Evolutionary conservation across 2,797 vertebrate genomes (phyloP).

Genomic region (Myioborus melanocephalus): DNA sequence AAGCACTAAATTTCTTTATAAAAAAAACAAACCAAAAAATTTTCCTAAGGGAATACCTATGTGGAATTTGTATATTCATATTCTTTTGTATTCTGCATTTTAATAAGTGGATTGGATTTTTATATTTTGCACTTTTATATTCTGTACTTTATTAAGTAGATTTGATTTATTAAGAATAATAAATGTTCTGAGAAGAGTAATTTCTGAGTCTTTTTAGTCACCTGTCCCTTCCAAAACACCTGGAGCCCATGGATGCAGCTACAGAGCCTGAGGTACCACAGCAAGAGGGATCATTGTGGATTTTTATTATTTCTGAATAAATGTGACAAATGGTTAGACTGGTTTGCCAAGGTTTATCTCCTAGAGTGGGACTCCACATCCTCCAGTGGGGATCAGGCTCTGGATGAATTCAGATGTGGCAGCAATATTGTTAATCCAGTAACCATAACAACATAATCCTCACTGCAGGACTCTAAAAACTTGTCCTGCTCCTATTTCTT

Average conservation of each 20-base stretch:
- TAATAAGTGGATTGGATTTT: neutral
- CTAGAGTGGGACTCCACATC: neutral
- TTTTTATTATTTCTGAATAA: neutral
- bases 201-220: neutral
- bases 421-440: neutral
- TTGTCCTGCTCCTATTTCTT: neutral
- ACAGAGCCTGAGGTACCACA: fast-evolving
- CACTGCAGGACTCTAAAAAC: neutral
- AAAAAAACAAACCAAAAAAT: neutral
- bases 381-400: neutral
- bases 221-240: neutral
- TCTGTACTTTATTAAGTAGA: neutral
- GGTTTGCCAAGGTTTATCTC: neutral
- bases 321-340: neutral
- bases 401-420: neutral
- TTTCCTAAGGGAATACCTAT: neutral
- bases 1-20: neutral
- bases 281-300: neutral
- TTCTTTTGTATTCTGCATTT: neutral
- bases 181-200: neutral
- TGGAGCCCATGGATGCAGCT: neutral
- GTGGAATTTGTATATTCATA: neutral
- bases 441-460: constrained; percentile 5
- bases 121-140: neutral
- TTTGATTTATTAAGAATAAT: neutral